Base-by-base conservation (phyloP, 2,888 invertebrate genomes). In the Drosophila putrida region DNA sequence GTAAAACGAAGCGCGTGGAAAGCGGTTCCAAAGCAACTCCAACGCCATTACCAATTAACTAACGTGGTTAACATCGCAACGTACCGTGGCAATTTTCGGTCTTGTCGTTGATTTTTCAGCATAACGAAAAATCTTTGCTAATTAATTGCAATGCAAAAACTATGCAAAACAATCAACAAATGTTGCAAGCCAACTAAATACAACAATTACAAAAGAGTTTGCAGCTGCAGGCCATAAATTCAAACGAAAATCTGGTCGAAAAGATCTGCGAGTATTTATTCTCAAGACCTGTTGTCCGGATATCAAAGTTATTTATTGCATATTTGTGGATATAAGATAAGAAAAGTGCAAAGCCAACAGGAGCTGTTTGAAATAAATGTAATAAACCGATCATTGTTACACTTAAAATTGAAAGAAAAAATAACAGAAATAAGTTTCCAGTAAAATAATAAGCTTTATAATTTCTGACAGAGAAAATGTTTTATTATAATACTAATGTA, bases 201-300 rank as follows among this genome's bases (percentile, higher is more conserved):
- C 74, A 63, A 68, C 60, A 51, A 44, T 36, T 39, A 33, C 28
- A 13, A 44, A 46, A 54, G 27, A 44, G 25, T 36, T 55, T 66
- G 76, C 85, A 84, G 79, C 85, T 82, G 85, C 85, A 79, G 44
- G 54, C 53, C 57, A 73, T 82, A 79, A 82, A 87, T 71, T 58
- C 60, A 64, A 61, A 50, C 55, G 58, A 68, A 49, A 10, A 10
- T 43, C 33, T 54, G 9, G 39, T 41, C 33, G 25, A 20, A 43
- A 54, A 43, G n/a, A 43, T 35, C 20, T 41, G 33, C 20, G n/a
- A 31, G 33, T 10, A 51, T 38, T 35, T 25, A 36, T 36, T 35
- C 20, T 50, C 25, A 4, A 9, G 25, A 50, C 36, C 36, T 36
- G 5, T 36, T 13, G 41, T 15, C 46, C 13, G 11, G 27, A 58